Conservation (phyloP, 1,140 invertebrate genomes). For the Condylostylus longicornis region DNA sequence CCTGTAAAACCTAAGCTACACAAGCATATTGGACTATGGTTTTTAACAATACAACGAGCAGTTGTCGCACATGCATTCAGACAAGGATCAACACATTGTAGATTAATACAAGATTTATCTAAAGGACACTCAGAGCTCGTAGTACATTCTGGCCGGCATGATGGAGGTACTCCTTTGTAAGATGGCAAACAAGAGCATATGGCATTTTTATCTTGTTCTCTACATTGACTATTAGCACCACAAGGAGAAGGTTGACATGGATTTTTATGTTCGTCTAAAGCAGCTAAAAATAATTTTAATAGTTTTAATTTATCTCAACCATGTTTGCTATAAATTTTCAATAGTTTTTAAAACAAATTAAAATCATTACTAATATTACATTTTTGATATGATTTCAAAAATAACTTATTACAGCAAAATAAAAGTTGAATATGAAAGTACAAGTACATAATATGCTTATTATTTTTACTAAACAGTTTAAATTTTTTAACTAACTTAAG, state of each 20-base stretch:
- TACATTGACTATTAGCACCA: slow-evolving; percentile 55
- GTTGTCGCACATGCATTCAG: slow-evolving; percentile 45
- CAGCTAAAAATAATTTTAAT: slow-evolving; percentile 14
- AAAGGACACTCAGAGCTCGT: slow-evolving; percentile 48
- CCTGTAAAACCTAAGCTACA: slow-evolving; percentile 44
- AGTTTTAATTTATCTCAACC: neutral
- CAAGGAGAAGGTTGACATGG: slow-evolving; percentile 50
- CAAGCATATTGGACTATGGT: slow-evolving; percentile 44
- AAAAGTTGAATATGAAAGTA: no score
- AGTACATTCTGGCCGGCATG: slow-evolving; percentile 50
- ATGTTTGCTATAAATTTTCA: slow-evolving; percentile 45
- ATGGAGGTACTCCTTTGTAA: slow-evolving; percentile 60
- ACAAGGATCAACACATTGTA: slow-evolving; percentile 59
- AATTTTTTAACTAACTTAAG: no score
- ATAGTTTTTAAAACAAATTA: slow-evolving; percentile 37
- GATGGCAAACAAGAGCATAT: slow-evolving; percentile 53
- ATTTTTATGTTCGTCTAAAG: slow-evolving; percentile 28
- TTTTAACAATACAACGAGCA: slow-evolving; percentile 40
- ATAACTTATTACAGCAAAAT: no score
- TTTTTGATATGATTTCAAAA: no score
- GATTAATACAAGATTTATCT: slow-evolving; percentile 48
- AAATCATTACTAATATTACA: no score
- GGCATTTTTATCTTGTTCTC: slow-evolving; percentile 43
- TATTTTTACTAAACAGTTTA: no score
- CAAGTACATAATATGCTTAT: no score